Percentiles rank a stretch among this genome's conserved stretches.
phyloP scores from a whole-genome alignment of 1,140 invertebrate species.

The Drosophila truncata region DNA sequence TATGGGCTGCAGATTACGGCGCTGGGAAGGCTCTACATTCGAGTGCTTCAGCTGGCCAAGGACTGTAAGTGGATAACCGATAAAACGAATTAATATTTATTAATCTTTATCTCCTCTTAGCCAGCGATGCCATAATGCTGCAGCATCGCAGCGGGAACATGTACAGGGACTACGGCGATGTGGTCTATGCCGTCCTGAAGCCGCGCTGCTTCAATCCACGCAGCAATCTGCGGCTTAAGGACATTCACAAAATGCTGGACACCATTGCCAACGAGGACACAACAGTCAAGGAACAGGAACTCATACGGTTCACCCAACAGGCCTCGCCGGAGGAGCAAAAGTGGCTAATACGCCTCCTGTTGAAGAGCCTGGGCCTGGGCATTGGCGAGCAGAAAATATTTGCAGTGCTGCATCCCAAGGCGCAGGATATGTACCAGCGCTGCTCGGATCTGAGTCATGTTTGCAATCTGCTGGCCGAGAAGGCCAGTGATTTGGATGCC shows the following conservation, averaged over 20 bases:
- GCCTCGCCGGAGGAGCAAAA: conserved; percentile 92
- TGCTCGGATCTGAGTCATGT: conserved; percentile 90
- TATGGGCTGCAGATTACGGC: conserved; percentile 89
- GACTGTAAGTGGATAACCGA: conserved; percentile 72
- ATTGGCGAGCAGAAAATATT: conserved; percentile 91
- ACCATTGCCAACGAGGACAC: conserved; percentile 88
- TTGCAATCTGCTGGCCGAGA: conserved; percentile 66
- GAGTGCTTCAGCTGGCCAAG: conserved; percentile 89
- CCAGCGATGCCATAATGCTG: conserved; percentile 88
- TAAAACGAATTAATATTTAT: neutral
- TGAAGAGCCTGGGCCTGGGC: conserved; percentile 93
- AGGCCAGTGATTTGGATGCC: conserved; percentile 17
- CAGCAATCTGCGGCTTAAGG: conserved; percentile 87
- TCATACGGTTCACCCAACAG: conserved; percentile 87
- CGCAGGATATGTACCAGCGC: conserved; percentile 91
- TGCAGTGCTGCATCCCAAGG: conserved; percentile 91
- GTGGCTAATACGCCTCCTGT: conserved; percentile 95
- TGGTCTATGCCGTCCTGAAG: conserved; percentile 89
- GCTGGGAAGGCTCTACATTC: conserved; percentile 89
- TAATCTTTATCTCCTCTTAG: conserved; percentile 45
- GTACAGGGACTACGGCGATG: conserved; percentile 90
- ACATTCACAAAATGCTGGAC: conserved; percentile 91
- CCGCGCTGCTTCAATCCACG: conserved; percentile 87
- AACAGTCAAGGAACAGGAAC: conserved; percentile 86
- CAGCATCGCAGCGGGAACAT: conserved; percentile 87